Evolutionary conservation across 2,888 invertebrate species (phyloP), one percentile per base, ranked within the genome.

Genomic region (Drosophila tanythrix): DNA sequence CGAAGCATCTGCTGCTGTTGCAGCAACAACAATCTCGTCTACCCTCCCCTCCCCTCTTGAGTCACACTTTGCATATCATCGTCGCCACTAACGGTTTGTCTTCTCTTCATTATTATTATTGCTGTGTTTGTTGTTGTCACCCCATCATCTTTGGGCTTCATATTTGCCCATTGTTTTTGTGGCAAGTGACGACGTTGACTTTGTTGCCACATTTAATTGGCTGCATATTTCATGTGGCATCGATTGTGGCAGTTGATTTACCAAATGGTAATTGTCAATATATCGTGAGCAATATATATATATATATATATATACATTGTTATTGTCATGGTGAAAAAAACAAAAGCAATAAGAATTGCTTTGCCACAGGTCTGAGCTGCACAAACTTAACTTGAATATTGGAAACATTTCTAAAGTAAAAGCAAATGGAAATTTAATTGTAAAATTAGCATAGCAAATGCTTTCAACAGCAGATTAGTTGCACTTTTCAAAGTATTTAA

Each of bases 61-160:
- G 61, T 72, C 72, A 69, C 73, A 70, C 70, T 85, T 85, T 89
- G 85, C 89, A 89, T 85, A 87, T 87, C 84, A 76, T 76, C 65
- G 72, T 60, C 72, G 56, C 50, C 65, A 29, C 66, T 76, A 73
- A 68, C 79, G 81, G 78, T 25, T 50, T 63, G 56, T 29, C 57
- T 53, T 43, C 43, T 56, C 25, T 52, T 52, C 66, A 57, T 53
- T 46, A 38, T 33, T 71, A 51, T 53, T 53, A 29, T 36, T 33
- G 56, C 31, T 36, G 46, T 10, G 48, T 31, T 43, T 65, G 48
- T 27, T 55, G 25, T 27, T 74, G 43, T 31, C 38, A 18, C 25
- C 46, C 15, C 25, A 46, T 46, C 33, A 57, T 75, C 59, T 64
- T 36, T 55, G 57, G 73, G 53, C 48, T 51, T 78, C 76, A 78